phyloP scores from a whole-genome alignment of 2,888 invertebrate genomes.

The Anticlea derivata region DNA sequence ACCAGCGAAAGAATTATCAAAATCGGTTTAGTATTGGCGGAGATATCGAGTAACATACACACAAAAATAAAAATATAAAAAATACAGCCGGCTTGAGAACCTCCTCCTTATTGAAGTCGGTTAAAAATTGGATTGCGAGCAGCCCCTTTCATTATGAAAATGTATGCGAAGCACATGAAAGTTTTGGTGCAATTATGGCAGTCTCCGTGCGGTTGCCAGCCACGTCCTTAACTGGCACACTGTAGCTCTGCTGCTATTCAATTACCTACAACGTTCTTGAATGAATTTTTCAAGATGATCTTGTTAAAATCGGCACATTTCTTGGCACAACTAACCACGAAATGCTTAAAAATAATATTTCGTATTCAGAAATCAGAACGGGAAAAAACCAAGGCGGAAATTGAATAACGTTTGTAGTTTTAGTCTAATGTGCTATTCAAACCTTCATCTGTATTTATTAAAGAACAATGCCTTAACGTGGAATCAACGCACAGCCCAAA shows the following conservation, averaged over 20 bases:
- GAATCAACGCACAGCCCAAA: too few relatives aligned
- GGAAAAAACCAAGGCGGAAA: conserved; percentile 14
- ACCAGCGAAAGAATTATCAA: too few relatives aligned
- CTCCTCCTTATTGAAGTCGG: conserved; percentile 61
- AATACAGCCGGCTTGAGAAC: too few relatives aligned
- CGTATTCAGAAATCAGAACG: conserved; percentile 3
- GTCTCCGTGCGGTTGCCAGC: conserved; percentile 61
- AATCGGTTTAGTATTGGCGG: too few relatives aligned
- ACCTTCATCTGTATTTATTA: conserved; percentile 17
- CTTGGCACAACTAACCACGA: conserved; percentile 29
- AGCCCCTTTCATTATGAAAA: conserved; percentile 82
- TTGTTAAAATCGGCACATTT: conserved; percentile 49
- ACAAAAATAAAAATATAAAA: too few relatives aligned
- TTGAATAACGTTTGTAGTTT: conserved; percentile 22
- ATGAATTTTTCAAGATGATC: conserved; percentile 64
- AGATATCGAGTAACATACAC: too few relatives aligned
- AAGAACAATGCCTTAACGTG: too few relatives aligned
- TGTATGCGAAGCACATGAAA: conserved; percentile 82
- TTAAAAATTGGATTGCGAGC: conserved; percentile 75
- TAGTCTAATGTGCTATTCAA: conserved; percentile 22
- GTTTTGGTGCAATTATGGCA: conserved; percentile 80
- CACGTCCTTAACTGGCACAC: conserved; percentile 67
- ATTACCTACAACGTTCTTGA: conserved; percentile 62
- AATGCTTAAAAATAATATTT: conserved; percentile 27
- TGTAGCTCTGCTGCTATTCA: conserved; percentile 71